These are phyloP conservation scores for Tortrix viridana DNA, from an alignment of 2,888 invertebrate species.

Conservation along the genomic window DNA sequence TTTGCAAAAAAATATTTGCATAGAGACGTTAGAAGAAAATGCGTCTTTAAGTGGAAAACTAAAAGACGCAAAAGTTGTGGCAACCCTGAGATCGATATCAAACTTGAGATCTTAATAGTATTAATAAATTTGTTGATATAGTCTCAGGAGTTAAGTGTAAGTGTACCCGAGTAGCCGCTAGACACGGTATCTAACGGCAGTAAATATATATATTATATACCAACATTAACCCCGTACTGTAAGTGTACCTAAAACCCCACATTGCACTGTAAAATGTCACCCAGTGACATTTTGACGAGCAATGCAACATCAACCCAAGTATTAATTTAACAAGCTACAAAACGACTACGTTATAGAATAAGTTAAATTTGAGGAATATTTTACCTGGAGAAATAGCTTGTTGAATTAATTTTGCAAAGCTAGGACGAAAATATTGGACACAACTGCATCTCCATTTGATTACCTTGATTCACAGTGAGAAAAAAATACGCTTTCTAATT, in stretches of 20 bases:
- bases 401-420: slow-evolving; percentile 27
- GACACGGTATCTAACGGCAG: slow-evolving; percentile 10
- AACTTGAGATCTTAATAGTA: neutral
- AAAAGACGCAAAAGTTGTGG: slow-evolving; percentile 12
- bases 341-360: neutral
- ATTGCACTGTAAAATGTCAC: slow-evolving; percentile 29
- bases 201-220: slow-evolving; percentile 30
- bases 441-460: neutral
- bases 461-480: neutral
- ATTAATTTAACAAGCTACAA: slow-evolving; percentile 27
- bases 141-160: slow-evolving; percentile 12
- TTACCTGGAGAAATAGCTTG: slow-evolving; percentile 19
- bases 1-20: slow-evolving; percentile 29
- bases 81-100: slow-evolving; percentile 26
- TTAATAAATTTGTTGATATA: slow-evolving; percentile 6
- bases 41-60: slow-evolving; percentile 25
- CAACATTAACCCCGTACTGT: slow-evolving; percentile 34
- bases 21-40: slow-evolving; percentile 24
- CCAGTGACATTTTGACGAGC: slow-evolving; percentile 15
- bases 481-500: slow-evolving; percentile 3
- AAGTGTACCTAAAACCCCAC: slow-evolving; percentile 31
- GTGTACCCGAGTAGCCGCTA: slow-evolving; percentile 19
- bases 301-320: slow-evolving; percentile 18
- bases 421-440: slow-evolving; percentile 29
- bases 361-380: too few species aligned